phyloP scores from a whole-genome alignment of 30 jellyfish, hydroid and myxozoan species.

The Hydractinia echinata region DNA sequence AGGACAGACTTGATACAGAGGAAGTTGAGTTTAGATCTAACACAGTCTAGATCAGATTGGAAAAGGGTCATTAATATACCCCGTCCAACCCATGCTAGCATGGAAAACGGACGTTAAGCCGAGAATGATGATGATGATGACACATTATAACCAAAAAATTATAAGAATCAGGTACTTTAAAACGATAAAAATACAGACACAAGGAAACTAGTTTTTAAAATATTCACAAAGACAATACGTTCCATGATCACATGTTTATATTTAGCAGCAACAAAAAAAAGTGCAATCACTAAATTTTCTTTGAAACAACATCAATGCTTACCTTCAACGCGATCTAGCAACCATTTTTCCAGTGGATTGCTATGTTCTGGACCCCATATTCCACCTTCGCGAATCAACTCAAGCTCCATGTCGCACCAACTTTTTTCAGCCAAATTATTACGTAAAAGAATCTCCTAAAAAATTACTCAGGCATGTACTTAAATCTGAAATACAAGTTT shows the following conservation, averaged over 20 bases:
- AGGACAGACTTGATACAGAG: too few species aligned
- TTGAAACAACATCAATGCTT: not conserved
- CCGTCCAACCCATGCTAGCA: too few species aligned
- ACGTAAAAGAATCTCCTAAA: constrained; percentile 52
- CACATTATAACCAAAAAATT: not conserved
- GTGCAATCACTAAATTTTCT: not conserved
- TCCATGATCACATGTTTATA: not conserved
- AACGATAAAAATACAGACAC: not conserved
- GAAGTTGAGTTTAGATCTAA: too few species aligned
- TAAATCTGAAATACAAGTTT: too few species aligned
- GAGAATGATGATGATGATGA: too few species aligned
- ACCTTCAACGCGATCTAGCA: constrained; percentile 81
- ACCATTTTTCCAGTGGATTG: constrained; percentile 73
- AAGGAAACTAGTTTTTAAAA: not conserved
- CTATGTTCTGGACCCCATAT: constrained; percentile 91
- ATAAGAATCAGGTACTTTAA: too few species aligned
- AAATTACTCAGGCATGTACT: not conserved
- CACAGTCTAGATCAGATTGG: too few species aligned
- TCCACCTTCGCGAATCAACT: constrained; percentile 78
- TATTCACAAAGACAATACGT: not conserved
- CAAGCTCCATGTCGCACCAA: constrained; percentile 81
- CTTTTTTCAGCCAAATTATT: constrained; percentile 71
- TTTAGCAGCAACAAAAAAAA: not conserved
- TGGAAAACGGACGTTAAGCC: too few species aligned
- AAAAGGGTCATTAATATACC: too few species aligned